These are phyloP conservation scores for Trisateles emortualis DNA, from an alignment of 2,888 invertebrate species.

Conservation along the genomic window DNA sequence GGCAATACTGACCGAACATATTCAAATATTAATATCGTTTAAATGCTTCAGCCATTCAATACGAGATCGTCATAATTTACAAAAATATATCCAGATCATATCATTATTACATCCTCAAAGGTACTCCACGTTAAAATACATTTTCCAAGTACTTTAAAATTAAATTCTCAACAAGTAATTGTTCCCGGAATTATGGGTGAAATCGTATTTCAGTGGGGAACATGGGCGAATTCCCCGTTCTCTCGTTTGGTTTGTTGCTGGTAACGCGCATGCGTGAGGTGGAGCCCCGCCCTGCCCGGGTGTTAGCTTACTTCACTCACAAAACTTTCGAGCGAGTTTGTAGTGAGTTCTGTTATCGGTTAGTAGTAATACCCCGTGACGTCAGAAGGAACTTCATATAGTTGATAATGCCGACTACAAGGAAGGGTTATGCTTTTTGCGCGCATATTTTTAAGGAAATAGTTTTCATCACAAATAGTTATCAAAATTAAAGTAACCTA, in stretches of 20 bases:
- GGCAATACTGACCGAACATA: background rate
- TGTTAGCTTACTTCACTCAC: slow-evolving; percentile 40
- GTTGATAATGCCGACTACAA: background rate
- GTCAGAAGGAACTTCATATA: slow-evolving; percentile 5
- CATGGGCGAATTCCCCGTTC: slow-evolving; percentile 14
- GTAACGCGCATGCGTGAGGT: slow-evolving; percentile 68
- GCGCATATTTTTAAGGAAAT: background rate
- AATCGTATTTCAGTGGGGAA: slow-evolving; percentile 49
- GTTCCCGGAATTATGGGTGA: slow-evolving; percentile 67
- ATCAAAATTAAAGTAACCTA: no score
- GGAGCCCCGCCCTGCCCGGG: slow-evolving; percentile 80
- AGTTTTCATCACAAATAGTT: background rate
- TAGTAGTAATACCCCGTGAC: slow-evolving; percentile 24
- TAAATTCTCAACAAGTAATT: slow-evolving; percentile 65
- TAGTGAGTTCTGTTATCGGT: slow-evolving; percentile 38
- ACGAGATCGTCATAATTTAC: background rate
- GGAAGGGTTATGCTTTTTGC: background rate
- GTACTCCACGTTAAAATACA: slow-evolving; percentile 48
- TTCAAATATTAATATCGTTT: background rate
- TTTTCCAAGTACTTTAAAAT: slow-evolving; percentile 59
- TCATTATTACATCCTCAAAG: slow-evolving; percentile 31
- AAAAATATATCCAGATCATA: slow-evolving; percentile 30
- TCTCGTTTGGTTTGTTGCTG: slow-evolving; percentile 14
- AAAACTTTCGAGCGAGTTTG: slow-evolving; percentile 37
- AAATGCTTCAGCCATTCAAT: background rate